Evolutionary conservation across 1,140 invertebrate genomes (phyloP), one percentile per base, ranked within the genome.

Genomic region (Phthorimaea operculella): DNA sequence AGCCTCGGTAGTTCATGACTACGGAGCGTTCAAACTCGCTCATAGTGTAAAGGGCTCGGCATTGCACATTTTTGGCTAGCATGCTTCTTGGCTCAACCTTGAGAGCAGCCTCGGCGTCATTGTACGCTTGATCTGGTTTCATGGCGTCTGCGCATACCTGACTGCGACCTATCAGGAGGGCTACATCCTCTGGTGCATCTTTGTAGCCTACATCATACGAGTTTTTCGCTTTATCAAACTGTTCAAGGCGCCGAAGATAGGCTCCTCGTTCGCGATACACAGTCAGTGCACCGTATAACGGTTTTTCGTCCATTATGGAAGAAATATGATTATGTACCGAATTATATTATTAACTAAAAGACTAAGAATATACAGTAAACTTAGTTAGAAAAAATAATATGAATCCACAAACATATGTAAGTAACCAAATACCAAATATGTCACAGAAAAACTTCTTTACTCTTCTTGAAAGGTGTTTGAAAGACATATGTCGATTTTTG

Each of bases 91-190:
- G 63, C 39, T 74, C 64, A 0, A 72, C 11, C 14, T 61, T 55
- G 8, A 79, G 58, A 7, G 74, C 74, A 51, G 58, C 69, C 36
- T 72, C 63, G 5, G 79, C 69, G 58, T 82, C 76, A 28, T 64
- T 64, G 18, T 77, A 47, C 11, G 79, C 76, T n/a, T 70, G 69
- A 52, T 64, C 53, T 56, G 74, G 78, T 47, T 74, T 58, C n/a
- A 64, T 63, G 1, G 66, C 54, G 61, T 80, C 77, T 0, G 69
- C 60, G 42, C 70, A 57, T 1, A 73, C 62, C 28, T 53, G 55
- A 9, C 70, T 63, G 53, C 76, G 62, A 3, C 76, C 76, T 39
- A 77, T 52, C n/a, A 79, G 53, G 0, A 74, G 59, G 33, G 70
- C 58, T 51, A 68, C 67, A 47, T 79, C 71, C 39, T 70, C 58